A percentile compares a stretch with the other conserved stretches of the same genome.
Conservation (phyloP, 2,888 invertebrate species). For the Cheilosia pagana region DNA sequence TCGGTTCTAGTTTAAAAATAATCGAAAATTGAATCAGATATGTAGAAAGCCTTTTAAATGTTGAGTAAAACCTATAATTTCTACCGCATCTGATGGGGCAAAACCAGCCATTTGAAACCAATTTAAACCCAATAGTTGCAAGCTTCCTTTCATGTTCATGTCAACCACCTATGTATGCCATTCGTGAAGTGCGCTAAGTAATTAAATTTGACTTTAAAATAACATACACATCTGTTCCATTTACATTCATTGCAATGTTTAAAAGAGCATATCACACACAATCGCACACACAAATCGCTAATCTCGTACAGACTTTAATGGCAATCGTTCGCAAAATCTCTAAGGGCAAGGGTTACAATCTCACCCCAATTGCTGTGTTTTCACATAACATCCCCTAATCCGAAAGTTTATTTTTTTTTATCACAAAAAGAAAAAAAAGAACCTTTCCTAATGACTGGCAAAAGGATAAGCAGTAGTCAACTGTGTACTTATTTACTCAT, state of each 20-base stretch:
- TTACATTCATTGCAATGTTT: conserved; percentile 8
- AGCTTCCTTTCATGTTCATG: too few species aligned
- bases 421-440: neutral
- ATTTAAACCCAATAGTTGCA: too few species aligned
- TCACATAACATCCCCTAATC: too few species aligned
- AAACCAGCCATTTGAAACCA: too few species aligned
- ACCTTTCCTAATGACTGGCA: conserved; percentile 7
- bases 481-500: conserved; percentile 32
- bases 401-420: too few species aligned
- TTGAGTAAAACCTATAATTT: too few species aligned
- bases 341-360: neutral
- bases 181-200: neutral
- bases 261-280: conserved; percentile 5
- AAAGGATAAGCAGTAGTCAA: conserved; percentile 29
- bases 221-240: conserved; percentile 35
- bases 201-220: conserved; percentile 31
- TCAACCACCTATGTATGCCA: too few species aligned
- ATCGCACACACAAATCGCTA: conserved; percentile 9
- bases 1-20: too few species aligned
- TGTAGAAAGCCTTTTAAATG: too few species aligned
- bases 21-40: too few species aligned
- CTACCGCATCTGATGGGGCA: too few species aligned
- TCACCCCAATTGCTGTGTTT: neutral
- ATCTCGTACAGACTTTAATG: neutral
- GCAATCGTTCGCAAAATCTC: too few species aligned